These are phyloP conservation scores for Hydrophis major DNA, from an alignment of 2,797 vertebrate genomes.

Conservation along the genomic window DNA sequence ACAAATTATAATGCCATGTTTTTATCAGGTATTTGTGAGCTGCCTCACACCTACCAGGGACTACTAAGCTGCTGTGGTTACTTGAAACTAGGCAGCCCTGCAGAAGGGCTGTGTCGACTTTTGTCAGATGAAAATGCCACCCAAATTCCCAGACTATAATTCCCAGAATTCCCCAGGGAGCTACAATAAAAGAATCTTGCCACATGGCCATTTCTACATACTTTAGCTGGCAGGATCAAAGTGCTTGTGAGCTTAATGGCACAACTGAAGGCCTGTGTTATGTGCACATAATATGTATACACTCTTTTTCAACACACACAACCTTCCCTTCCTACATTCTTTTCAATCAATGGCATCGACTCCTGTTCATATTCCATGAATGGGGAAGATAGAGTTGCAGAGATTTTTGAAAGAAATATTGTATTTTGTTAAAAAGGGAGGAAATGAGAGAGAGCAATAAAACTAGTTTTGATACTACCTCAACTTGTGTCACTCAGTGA, in stretches of 20 bases:
- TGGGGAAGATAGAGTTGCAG: background rate
- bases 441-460: slow-evolving; percentile 44
- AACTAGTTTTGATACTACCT: slow-evolving; percentile 64
- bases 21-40: background rate
- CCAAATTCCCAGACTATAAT: background rate
- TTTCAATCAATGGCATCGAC: background rate
- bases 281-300: background rate
- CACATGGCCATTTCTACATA: background rate
- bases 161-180: background rate
- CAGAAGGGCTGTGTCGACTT: too few species aligned
- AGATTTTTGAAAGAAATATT: slow-evolving; percentile 54
- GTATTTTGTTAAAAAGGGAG: slow-evolving; percentile 25
- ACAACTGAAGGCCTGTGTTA: background rate
- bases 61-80: background rate
- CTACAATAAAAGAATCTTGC: background rate
- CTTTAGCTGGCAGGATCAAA: too few species aligned
- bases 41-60: background rate
- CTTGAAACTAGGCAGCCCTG: background rate
- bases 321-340: background rate
- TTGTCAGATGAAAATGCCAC: background rate
- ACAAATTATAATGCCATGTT: background rate
- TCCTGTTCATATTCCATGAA: background rate
- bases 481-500: background rate
- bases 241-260: background rate
- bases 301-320: background rate